Conservation (phyloP, 2,113 vertebrate genomes). For the Dunckerocampus dactyliophorus region DNA sequence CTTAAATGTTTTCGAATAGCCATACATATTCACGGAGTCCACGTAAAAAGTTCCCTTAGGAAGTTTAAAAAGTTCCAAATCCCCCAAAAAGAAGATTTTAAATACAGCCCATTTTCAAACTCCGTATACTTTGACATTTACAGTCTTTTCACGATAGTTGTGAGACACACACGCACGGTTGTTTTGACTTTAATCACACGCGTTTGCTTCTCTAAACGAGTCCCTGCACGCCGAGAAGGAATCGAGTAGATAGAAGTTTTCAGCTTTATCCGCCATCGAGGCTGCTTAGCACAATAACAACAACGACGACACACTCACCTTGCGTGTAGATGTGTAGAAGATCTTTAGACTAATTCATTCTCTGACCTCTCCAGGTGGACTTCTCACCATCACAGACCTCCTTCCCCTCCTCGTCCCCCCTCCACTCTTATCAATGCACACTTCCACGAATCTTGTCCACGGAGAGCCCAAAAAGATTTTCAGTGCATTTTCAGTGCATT, state of each 20-base stretch:
- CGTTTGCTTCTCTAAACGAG: constrained; percentile 56
- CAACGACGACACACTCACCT: constrained; percentile 55
- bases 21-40: neutral
- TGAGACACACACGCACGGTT: constrained; percentile 15
- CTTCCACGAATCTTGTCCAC: constrained; percentile 9
- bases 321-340: constrained; percentile 40
- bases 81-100: neutral
- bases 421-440: constrained; percentile 24
- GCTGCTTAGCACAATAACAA: constrained; percentile 1
- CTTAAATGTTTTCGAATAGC: neutral
- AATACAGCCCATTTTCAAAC: neutral
- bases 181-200: constrained; percentile 51
- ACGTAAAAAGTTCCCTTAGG: neutral
- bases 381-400: constrained; percentile 27
- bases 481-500: constrained; percentile 48
- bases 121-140: neutral
- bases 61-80: neutral
- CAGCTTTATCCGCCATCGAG: constrained; percentile 7
- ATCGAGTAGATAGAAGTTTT: constrained; percentile 28
- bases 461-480: constrained; percentile 8
- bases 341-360: constrained; percentile 61
- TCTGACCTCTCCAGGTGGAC: constrained; percentile 51
- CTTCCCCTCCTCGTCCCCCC: constrained; percentile 14
- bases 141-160: neutral
- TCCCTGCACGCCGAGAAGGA: constrained; percentile 54